A percentile compares a stretch with the other conserved stretches of the same genome.
Evolutionary conservation across 2,888 invertebrate species (phyloP).

Genomic region (Drosophila mettleri): DNA sequence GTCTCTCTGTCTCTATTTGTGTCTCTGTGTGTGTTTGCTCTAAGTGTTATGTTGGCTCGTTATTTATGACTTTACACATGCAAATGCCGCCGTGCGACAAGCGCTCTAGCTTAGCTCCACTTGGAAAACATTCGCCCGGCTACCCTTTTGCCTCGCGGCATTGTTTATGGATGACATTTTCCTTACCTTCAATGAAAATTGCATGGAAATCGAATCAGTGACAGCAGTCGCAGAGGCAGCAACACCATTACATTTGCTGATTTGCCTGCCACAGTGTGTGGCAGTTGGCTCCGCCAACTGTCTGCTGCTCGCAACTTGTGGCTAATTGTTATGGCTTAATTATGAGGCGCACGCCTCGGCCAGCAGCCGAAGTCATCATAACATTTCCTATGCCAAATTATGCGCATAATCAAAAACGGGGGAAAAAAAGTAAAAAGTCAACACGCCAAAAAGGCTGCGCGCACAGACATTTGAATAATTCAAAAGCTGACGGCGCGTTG

Average conservation of each 20-base stretch:
- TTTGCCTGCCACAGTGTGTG: conserved; percentile 33
- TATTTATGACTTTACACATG: conserved; percentile 84
- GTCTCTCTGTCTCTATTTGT: conserved; percentile 22
- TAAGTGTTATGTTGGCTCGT: conserved; percentile 79
- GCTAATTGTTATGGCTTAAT: conserved; percentile 78
- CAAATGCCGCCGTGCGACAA: conserved; percentile 78
- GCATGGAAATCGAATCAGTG: conserved; percentile 75
- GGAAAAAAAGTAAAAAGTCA: conserved; percentile 51
- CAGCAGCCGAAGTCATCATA: conserved; percentile 58
- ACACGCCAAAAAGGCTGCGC: conserved; percentile 76
- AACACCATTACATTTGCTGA: conserved; percentile 66
- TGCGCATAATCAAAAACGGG: conserved; percentile 81
- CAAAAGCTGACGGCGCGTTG: conserved; percentile 74
- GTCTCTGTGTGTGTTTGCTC: conserved; percentile 43
- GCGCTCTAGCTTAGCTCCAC: conserved; percentile 71
- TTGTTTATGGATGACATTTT: conserved; percentile 77
- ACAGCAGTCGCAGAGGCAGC: conserved; percentile 35
- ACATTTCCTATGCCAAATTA: conserved; percentile 69
- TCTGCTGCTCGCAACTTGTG: conserved; percentile 25
- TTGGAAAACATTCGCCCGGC: conserved; percentile 37
- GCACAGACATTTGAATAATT: conserved; percentile 79
- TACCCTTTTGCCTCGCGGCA: conserved; percentile 68
- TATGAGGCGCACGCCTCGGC: conserved; percentile 50
- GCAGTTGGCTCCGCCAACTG: background rate
- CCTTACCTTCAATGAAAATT: conserved; percentile 78